Evolutionary conservation across 2,113 vertebrate genomes (phyloP), one percentile per base, ranked within the genome.

Genomic region (Australoheros scitulus): DNA sequence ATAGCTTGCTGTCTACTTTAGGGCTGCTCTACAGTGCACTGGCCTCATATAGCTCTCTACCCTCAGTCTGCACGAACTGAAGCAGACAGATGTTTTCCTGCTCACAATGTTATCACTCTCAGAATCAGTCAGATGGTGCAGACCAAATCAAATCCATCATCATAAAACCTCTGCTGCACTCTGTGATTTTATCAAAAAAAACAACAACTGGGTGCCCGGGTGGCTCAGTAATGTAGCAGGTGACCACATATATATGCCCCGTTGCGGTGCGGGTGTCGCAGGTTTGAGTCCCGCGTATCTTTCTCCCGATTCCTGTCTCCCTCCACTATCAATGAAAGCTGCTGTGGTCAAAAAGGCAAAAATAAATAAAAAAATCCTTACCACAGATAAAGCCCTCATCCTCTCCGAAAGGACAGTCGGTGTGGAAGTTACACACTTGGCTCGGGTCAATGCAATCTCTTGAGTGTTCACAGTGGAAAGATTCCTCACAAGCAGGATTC

Each of bases 381-480:
- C 97, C 96, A 94, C 97, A 98, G 26, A 96, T 87, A 20, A 87
- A 87, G 64, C 94, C 95, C 78, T 97, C 95, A 22, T 96, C 93
- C 15, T 96, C 95, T 79, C 95, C 95, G 3, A 90, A 75, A 55
- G 96, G 94, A 89, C 97, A 97, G 77, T 97, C 96, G 1, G 89
- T 95, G 82, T 93, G 87, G 84, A 97, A 97, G 93, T 97, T 94
- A 86, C 97, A 98, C 83, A 97, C 90, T 74, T 90, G 92, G n/a
- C 92, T 88, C 29, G 92, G 92, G 81, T 96, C 95, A 64, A 98
- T 93, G 88, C 97, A 97, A 41, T 80, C 86, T 15, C 90, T 93
- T 3, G 89, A 90, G 74, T 83, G 86, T 72, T 92, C 90, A 88
- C 97, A 98, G 82, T 94, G 94, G 75, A 96, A 95, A 20, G 91